Percentiles rank a stretch among this genome's conserved stretches.
phyloP scores from a whole-genome alignment of 2,888 invertebrate genomes.

The Ormyrus rosae region DNA sequence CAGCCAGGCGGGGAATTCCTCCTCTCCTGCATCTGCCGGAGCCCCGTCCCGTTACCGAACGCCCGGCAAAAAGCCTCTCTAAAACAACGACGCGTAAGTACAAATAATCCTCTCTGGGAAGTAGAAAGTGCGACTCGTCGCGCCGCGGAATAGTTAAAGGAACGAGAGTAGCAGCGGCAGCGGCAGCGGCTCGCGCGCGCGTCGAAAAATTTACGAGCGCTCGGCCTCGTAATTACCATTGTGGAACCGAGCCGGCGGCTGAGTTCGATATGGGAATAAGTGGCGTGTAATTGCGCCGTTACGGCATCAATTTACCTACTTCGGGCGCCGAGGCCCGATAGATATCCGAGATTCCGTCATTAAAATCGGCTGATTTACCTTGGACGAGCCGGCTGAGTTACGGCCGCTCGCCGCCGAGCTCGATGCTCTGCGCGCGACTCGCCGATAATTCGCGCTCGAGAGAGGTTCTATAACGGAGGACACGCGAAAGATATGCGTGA shows the following conservation, averaged over 20 bases:
- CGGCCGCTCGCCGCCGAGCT: neutral
- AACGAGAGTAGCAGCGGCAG: conserved; percentile 15
- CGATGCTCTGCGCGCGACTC: neutral
- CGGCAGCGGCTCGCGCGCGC: no score
- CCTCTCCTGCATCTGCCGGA: no score
- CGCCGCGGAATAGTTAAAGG: conserved; percentile 11
- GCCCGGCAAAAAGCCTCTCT: no score
- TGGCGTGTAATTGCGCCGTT: conserved; percentile 68
- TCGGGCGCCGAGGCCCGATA: conserved; percentile 50
- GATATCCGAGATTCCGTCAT: conserved; percentile 42
- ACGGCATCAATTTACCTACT: conserved; percentile 68
- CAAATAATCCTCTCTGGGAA: conserved; percentile 24
- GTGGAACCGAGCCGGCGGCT: conserved; percentile 71
- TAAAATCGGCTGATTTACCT: conserved; percentile 28
- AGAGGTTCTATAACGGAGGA: no score
- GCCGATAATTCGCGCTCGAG: no score
- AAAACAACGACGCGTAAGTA: no score
- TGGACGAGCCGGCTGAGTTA: neutral
- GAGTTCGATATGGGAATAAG: conserved; percentile 63
- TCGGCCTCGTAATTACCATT: conserved; percentile 70
- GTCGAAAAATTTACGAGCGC: conserved; percentile 66
- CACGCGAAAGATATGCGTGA: no score
- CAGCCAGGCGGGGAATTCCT: no score
- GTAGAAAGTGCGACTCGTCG: conserved; percentile 57
- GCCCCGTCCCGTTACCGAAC: no score